A percentile compares a stretch with the other conserved stretches of the same genome.
Conservation (phyloP, 1,140 invertebrate genomes). For the Listronotus bonariensis region DNA sequence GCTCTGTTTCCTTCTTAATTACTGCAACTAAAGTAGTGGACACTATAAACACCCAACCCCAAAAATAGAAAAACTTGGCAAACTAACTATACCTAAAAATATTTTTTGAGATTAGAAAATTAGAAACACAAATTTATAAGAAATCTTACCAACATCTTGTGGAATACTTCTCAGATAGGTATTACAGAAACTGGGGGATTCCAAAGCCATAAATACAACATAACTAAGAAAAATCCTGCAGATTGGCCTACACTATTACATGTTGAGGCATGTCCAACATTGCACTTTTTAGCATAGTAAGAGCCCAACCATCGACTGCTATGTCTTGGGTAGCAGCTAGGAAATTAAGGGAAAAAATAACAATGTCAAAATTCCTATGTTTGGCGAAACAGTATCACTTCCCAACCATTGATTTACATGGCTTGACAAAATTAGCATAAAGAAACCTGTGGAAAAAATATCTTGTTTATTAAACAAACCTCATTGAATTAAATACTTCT, state of each 20-base stretch:
- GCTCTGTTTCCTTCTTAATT: conserved; percentile 82
- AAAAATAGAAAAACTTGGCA: conserved; percentile 93
- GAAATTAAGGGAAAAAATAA: conserved; percentile 94
- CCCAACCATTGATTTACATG: conserved; percentile 79
- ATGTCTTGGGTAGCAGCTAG: conserved; percentile 99
- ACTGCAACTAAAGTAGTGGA: conserved; percentile 89
- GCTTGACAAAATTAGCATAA: conserved; percentile 83
- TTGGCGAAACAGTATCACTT: conserved; percentile 66
- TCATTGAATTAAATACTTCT: neutral
- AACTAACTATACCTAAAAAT: conserved; percentile 74
- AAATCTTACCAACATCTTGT: conserved; percentile 61
- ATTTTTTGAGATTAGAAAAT: conserved; percentile 1
- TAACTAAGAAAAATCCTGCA: conserved; percentile 97
- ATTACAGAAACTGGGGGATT: conserved; percentile 96
- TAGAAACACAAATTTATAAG: neutral
- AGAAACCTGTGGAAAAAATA: conserved; percentile 63
- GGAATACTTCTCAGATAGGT: conserved; percentile 81
- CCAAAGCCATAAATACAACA: conserved; percentile 95
- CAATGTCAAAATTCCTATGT: conserved; percentile 79
- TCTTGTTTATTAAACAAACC: neutral
- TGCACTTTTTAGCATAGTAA: conserved; percentile 97
- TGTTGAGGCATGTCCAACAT: conserved; percentile 98
- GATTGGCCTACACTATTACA: conserved; percentile 99
- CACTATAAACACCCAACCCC: conserved; percentile 90
- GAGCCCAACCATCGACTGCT: conserved; percentile 98